These are phyloP conservation scores for Sandelia bainsii DNA, from an alignment of 2,797 vertebrate genomes.

Conservation along the genomic window DNA sequence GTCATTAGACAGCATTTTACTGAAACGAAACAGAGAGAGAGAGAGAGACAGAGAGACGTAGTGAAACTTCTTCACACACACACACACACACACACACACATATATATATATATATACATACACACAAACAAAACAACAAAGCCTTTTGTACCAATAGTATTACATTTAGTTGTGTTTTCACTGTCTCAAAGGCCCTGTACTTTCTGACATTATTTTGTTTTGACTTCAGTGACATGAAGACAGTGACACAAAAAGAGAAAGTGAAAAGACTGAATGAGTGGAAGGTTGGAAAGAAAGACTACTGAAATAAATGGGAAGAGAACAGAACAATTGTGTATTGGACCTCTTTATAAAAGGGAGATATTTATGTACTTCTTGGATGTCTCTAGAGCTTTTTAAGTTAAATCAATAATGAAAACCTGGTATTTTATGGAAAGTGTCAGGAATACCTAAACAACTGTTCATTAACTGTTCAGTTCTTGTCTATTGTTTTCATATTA, in stretches of 20 bases:
- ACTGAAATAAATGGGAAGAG: background rate
- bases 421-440: background rate
- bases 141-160: constrained; percentile 18
- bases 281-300: constrained; percentile 1
- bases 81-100: background rate
- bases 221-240: constrained; percentile 4
- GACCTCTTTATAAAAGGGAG: constrained; percentile 9
- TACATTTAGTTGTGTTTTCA: constrained; percentile 15
- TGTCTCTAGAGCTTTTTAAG: background rate
- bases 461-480: background rate
- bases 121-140: background rate
- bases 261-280: background rate
- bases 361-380: background rate
- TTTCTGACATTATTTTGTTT: constrained; percentile 28
- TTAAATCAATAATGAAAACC: background rate
- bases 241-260: constrained; percentile 1
- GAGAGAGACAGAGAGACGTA: constrained; percentile 34
- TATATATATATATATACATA: no score
- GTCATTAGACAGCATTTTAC: constrained; percentile 73
- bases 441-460: background rate
- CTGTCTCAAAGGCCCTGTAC: constrained; percentile 17
- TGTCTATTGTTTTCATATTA: constrained; percentile 1
- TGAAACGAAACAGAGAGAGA: constrained; percentile 51
- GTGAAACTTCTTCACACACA: constrained; percentile 27
- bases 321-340: background rate